Conservation (phyloP, 1,140 invertebrate species). For the Phthorimaea operculella region DNA sequence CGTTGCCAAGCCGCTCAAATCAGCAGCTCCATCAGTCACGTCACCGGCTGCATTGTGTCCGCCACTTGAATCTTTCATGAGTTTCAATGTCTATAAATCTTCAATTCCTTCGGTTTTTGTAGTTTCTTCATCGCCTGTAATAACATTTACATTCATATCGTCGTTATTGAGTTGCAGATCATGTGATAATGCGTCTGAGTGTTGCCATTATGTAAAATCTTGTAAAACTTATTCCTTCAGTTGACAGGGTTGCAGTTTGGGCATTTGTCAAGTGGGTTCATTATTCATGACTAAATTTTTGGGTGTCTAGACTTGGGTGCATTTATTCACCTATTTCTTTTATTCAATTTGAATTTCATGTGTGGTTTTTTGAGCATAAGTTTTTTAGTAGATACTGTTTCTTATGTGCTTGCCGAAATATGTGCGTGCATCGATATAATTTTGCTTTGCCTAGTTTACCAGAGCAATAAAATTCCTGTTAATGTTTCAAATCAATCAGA, state of each 20-base stretch:
- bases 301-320: not conserved
- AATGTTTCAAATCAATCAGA: no score
- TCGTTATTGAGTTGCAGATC: slow-evolving; percentile 28
- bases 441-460: no score
- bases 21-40: slow-evolving; percentile 4
- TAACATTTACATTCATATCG: slow-evolving; percentile 25
- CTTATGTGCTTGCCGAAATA: no score
- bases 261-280: slow-evolving; percentile 39
- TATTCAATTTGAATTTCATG: no score
- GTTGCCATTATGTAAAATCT: slow-evolving; percentile 25
- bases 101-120: not conserved
- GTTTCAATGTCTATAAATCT: slow-evolving; percentile 29
- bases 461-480: no score
- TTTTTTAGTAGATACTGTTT: no score
- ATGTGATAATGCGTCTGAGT: slow-evolving; percentile 26
- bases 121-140: slow-evolving; percentile 16
- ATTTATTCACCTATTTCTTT: not conserved
- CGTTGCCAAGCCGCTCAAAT: slow-evolving; percentile 1
- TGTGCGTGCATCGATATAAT: no score
- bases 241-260: slow-evolving; percentile 39
- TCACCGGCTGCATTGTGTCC: slow-evolving; percentile 28
- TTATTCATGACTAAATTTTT: slow-evolving; percentile 33
- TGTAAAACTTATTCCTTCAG: slow-evolving; percentile 16
- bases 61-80: slow-evolving; percentile 37
- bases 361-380: no score